Evolutionary conservation across 1,140 invertebrate species (phyloP), one percentile per base, ranked within the genome.

Genomic region (Bombus waltoni): DNA sequence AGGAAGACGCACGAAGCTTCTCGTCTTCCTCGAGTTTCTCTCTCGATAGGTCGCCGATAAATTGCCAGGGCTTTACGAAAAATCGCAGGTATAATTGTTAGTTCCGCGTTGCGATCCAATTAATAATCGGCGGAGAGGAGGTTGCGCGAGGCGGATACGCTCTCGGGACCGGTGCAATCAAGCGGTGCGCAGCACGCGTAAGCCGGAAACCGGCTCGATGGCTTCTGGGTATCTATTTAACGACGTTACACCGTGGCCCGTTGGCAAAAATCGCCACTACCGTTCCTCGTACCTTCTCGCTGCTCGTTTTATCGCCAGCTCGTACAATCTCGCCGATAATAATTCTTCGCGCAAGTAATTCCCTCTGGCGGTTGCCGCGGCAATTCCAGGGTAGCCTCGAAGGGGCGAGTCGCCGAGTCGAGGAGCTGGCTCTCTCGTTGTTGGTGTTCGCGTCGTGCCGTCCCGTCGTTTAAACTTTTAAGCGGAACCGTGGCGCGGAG

Each of bases 151-250:
- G 44, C 62, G 87, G 84, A 86, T 83, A 71, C 87, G 71, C 65
- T 73, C 32, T 10, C 85, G 25, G 75, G 72, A 82, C 81, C 62
- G 85, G 40, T 65, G 86, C 74, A 88, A 88, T 85, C 85, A 79
- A 78, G 66, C 77, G 62, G 83, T 66, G 72, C 81, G 25, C 80
- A 32, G 57, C 74, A 83, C 85, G 79, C 71, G 79, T 87, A 84
- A 86, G 87, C 88, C 88, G 85, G 88, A 89, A 90, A 90, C 89
- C 86, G 81, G 89, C 89, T 87, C 85, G 89, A 90, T 89, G 65
- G 88, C 89, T 89, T 71, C 89, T 78, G 88, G 88, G 82, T 90
- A 90, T 89, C 79, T 44, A 81, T 89, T 90, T 90, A 90, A 90
- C 72, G 88, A 90, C 53, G 83, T 78, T 86, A 76, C 88, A 35